These are phyloP conservation scores for Takifugu rubripes DNA, from an alignment of 2,797 vertebrate genomes.

Conservation along the genomic window DNA sequence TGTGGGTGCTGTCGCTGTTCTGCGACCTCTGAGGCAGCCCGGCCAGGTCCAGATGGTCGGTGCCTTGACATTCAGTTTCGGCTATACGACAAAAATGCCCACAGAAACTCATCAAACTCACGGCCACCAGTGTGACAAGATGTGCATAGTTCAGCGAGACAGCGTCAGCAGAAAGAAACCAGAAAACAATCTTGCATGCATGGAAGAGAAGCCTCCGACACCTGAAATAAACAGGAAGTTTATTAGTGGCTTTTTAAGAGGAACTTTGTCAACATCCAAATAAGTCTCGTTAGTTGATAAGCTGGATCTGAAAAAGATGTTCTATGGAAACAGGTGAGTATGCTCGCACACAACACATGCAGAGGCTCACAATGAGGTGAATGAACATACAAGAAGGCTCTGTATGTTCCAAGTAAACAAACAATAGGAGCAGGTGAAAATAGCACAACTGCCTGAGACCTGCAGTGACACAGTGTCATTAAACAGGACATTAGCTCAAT, in stretches of 20 bases:
- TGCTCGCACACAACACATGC: conserved; percentile 50
- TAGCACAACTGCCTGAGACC: conserved; percentile 34
- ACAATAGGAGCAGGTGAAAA: conserved; percentile 18
- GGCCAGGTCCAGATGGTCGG: conserved; percentile 89
- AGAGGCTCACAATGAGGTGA: conserved; percentile 25
- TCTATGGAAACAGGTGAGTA: conserved; percentile 9
- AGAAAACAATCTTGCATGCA: conserved; percentile 28
- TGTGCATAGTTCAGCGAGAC: conserved; percentile 5
- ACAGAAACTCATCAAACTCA: conserved; percentile 23
- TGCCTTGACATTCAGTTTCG: conserved; percentile 86
- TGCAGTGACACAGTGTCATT: conserved; percentile 14
- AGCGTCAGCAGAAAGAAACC: conserved; percentile 5
- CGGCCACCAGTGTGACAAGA: conserved; percentile 10
- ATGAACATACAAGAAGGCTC: conserved; percentile 32
- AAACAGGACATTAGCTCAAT: conserved; percentile 23
- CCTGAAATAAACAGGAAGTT: conserved; percentile 2
- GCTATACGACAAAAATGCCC: conserved; percentile 74
- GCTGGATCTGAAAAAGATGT: conserved; percentile 20
- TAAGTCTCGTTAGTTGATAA: conserved; percentile 15
- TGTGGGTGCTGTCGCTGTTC: conserved; percentile 78
- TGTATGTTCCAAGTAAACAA: conserved; percentile 30
- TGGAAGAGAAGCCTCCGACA: conserved; percentile 31
- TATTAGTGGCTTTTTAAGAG: conserved; percentile 21
- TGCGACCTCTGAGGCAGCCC: conserved; percentile 79
- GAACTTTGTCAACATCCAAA: conserved; percentile 14